phyloP scores from a whole-genome alignment of 2,888 invertebrate genomes.

The Dolichopus griseipennis region DNA sequence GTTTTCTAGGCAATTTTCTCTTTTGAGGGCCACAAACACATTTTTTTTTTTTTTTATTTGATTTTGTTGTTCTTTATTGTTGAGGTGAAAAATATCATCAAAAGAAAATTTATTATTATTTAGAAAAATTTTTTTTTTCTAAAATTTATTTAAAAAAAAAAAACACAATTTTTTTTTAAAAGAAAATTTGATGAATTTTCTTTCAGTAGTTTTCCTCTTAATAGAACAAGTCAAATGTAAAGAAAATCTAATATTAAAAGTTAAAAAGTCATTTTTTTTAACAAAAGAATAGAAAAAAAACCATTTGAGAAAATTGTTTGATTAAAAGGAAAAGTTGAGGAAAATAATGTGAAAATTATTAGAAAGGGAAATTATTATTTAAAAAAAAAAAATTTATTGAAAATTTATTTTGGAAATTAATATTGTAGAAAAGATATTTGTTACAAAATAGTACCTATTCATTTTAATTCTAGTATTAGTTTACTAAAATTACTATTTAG shows the following conservation, averaged over 20 bases:
- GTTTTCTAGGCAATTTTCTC: not conserved
- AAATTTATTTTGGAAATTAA: too few species aligned
- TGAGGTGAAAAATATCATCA: not conserved
- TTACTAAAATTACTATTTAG: too few species aligned
- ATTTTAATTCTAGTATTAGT: too few species aligned
- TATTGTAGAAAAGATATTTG: too few species aligned
- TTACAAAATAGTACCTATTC: too few species aligned
- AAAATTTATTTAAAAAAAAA: not conserved
- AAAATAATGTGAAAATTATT: too few species aligned
- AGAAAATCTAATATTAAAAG: not conserved
- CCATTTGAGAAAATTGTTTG: too few species aligned
- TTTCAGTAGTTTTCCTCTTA: not conserved
- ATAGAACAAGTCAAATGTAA: not conserved
- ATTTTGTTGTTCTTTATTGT: not conserved
- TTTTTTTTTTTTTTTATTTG: not conserved
- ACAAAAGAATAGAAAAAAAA: too few species aligned
- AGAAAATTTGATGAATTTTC: not conserved
- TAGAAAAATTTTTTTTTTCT: not conserved
- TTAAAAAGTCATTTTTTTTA: not conserved
- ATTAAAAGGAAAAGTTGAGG: too few species aligned
- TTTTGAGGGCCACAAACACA: not conserved
- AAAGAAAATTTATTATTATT: not conserved
- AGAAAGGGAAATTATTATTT: too few species aligned
- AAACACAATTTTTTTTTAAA: too few species aligned
- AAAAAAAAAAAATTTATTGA: too few species aligned